Conservation (phyloP, 2,797 vertebrate genomes). For the Ataeniobius toweri region DNA sequence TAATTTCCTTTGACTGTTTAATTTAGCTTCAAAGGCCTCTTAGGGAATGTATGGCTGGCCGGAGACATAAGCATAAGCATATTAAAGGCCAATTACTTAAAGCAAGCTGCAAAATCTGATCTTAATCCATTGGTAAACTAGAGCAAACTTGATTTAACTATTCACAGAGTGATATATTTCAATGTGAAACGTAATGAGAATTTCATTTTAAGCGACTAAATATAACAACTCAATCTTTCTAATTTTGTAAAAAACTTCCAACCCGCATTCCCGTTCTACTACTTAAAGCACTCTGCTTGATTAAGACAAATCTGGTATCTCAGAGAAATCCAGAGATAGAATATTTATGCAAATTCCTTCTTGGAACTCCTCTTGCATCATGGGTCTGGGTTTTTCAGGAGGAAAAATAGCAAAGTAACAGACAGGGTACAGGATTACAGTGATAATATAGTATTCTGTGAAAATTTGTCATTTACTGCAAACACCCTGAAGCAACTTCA, state of each 20-base stretch:
- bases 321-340: neutral
- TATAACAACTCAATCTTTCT: neutral
- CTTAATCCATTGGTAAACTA: neutral
- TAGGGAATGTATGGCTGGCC: conserved; percentile 1
- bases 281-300: neutral
- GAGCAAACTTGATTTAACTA: neutral
- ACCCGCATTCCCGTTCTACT: neutral
- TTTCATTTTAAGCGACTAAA: neutral
- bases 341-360: neutral
- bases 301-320: neutral
- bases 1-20: conserved; percentile 1
- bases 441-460: neutral
- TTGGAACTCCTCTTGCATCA: neutral
- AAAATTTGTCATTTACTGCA: neutral
- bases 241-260: neutral
- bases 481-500: neutral
- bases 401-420: neutral
- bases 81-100: neutral
- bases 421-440: neutral
- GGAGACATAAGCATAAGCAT: neutral
- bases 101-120: neutral
- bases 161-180: neutral
- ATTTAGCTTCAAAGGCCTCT: conserved; percentile 6
- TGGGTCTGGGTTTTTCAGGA: neutral
- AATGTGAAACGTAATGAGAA: neutral